These are phyloP conservation scores for Microtus ochrogaster DNA, from an alignment of 2,113 vertebrate genomes.

Conservation along the genomic window DNA sequence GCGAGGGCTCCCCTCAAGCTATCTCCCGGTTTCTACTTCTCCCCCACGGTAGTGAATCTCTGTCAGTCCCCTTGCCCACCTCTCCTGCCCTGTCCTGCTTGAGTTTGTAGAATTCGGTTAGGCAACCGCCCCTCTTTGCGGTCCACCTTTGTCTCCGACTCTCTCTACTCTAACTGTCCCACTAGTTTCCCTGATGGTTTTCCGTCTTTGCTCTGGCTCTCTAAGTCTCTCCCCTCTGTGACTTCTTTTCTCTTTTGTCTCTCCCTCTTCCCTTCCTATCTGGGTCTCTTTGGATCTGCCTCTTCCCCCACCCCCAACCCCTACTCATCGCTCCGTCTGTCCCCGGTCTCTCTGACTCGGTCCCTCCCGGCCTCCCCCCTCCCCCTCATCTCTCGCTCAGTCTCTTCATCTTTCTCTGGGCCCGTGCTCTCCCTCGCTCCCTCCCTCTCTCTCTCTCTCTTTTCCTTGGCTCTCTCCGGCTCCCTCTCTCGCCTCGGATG, in stretches of 20 bases:
- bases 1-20: background rate
- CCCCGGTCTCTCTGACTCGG: background rate
- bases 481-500: conserved; percentile 88
- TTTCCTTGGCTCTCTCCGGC: conserved; percentile 74
- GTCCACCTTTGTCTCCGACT: background rate
- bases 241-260: conserved; percentile 54
- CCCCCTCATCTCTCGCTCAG: conserved; percentile 40
- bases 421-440: background rate
- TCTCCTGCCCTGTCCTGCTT: background rate
- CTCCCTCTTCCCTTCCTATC: background rate
- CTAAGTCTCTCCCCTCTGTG: background rate
- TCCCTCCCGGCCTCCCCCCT: background rate
- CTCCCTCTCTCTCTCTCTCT: conserved; percentile 52
- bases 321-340: background rate
- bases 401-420: conserved; percentile 36
- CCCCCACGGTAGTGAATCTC: background rate
- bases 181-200: background rate
- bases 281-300: background rate
- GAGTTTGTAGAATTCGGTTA: background rate
- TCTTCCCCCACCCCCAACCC: background rate
- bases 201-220: background rate
- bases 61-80: background rate
- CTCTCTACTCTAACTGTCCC: background rate
- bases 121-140: too few species aligned
- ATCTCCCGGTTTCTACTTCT: background rate